A percentile compares a stretch with the other conserved stretches of the same genome.
Evolutionary conservation across 2,113 vertebrate species (phyloP).

Genomic region (Oxyruncus cristatus): DNA sequence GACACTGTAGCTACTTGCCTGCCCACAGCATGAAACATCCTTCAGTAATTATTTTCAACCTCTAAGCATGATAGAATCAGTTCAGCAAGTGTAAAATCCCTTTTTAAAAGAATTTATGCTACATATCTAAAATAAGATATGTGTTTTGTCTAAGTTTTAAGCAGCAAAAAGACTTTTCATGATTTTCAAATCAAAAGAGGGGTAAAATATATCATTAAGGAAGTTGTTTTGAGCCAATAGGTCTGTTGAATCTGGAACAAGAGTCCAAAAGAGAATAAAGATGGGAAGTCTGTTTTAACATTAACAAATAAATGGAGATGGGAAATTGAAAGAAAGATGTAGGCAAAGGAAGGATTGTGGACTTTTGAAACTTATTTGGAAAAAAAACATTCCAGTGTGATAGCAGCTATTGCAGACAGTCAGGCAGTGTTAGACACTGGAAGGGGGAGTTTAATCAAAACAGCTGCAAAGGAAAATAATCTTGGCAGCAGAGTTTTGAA

Average conservation of each 20-base stretch:
- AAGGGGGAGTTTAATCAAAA: not conserved
- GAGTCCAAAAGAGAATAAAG: not conserved
- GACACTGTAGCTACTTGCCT: not conserved
- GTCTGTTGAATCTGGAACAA: not conserved
- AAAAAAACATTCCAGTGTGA: not conserved
- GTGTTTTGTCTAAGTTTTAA: not conserved
- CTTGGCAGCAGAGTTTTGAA: constrained; percentile 16
- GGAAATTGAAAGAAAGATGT: not conserved
- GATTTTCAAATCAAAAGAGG: not conserved
- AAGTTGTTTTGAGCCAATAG: not conserved
- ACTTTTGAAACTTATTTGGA: not conserved
- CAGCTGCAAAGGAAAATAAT: constrained; percentile 51
- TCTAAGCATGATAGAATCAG: not conserved
- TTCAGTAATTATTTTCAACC: not conserved
- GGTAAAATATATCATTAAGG: not conserved
- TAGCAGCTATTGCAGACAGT: constrained; percentile 1
- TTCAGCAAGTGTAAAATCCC: not conserved
- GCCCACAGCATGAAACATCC: not conserved
- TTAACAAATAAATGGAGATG: not conserved
- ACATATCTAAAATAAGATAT: not conserved
- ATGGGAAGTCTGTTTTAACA: not conserved
- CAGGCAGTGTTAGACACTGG: not conserved
- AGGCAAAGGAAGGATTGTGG: not conserved
- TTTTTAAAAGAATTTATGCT: not conserved
- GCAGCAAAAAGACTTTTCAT: not conserved